phyloP scores from a whole-genome alignment of 2,888 invertebrate species.

The Kryphioiulus occultus region DNA sequence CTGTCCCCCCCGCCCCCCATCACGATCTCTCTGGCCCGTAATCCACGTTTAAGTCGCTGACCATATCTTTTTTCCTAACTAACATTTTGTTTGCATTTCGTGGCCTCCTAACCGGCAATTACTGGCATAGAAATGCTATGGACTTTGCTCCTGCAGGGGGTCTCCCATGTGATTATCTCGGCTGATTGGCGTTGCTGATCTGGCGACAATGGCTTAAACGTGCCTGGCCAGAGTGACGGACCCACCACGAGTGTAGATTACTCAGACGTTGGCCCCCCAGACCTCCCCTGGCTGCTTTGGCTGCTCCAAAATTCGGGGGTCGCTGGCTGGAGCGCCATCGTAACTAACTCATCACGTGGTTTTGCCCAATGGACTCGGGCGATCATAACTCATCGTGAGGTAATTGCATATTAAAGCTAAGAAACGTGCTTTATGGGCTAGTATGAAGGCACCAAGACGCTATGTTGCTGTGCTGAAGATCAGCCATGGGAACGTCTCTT shows the following conservation, averaged over 20 bases:
- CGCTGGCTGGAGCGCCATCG: background rate
- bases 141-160: background rate
- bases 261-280: background rate
- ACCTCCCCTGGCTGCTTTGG: no score
- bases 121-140: background rate
- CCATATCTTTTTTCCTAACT: background rate
- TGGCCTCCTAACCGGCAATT: background rate
- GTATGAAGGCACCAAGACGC: no score
- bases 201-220: background rate
- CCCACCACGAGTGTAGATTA: background rate
- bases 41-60: background rate
- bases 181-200: background rate
- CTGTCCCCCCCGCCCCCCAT: background rate
- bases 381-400: background rate
- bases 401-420: background rate
- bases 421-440: background rate
- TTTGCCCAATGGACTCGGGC: background rate
- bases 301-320: background rate
- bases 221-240: background rate
- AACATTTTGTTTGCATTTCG: background rate
- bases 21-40: background rate
- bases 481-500: background rate
- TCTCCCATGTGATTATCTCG: background rate
- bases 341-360: background rate
- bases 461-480: no score